Conservation (phyloP, 2,888 invertebrate genomes). For the Xestia rhomboidea region DNA sequence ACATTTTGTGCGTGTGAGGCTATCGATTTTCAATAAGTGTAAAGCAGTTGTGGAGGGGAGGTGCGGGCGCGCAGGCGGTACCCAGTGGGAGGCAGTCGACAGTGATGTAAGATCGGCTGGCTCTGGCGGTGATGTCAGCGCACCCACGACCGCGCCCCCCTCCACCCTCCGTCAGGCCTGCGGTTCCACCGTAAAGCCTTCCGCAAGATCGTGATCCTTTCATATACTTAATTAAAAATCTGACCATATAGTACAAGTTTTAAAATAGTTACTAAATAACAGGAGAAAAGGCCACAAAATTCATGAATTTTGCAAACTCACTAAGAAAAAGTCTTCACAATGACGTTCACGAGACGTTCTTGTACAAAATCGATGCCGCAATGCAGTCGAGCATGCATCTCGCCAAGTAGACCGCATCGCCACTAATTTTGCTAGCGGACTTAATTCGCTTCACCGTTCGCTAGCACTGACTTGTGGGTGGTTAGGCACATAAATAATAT, state of each 20-base stretch:
- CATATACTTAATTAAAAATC: slow-evolving; percentile 50
- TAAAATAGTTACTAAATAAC: background rate
- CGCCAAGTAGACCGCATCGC: slow-evolving; percentile 75
- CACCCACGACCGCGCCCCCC: slow-evolving; percentile 82
- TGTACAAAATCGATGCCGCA: slow-evolving; percentile 69
- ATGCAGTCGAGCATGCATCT: slow-evolving; percentile 74
- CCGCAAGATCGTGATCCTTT: slow-evolving; percentile 77
- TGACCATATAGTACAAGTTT: background rate
- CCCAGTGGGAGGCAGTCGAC: slow-evolving; percentile 82
- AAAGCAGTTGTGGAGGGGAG: slow-evolving; percentile 67
- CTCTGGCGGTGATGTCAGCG: slow-evolving; percentile 89
- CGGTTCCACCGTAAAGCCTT: slow-evolving; percentile 82
- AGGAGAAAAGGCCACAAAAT: slow-evolving; percentile 6
- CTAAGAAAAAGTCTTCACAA: background rate
- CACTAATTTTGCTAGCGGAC: slow-evolving; percentile 65
- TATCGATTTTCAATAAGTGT: slow-evolving; percentile 74
- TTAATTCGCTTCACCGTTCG: slow-evolving; percentile 56
- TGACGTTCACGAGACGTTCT: slow-evolving; percentile 40
- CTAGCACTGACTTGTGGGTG: slow-evolving; percentile 54
- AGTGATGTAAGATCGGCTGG: slow-evolving; percentile 89
- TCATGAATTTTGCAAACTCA: slow-evolving; percentile 7
- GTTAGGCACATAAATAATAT: slow-evolving; percentile 56
- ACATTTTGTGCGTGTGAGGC: slow-evolving; percentile 34
- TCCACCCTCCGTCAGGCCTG: slow-evolving; percentile 71
- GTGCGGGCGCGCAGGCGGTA: slow-evolving; percentile 76